Evolutionary conservation across 2,888 invertebrate genomes (phyloP).

Genomic region (Eilema griseolum): DNA sequence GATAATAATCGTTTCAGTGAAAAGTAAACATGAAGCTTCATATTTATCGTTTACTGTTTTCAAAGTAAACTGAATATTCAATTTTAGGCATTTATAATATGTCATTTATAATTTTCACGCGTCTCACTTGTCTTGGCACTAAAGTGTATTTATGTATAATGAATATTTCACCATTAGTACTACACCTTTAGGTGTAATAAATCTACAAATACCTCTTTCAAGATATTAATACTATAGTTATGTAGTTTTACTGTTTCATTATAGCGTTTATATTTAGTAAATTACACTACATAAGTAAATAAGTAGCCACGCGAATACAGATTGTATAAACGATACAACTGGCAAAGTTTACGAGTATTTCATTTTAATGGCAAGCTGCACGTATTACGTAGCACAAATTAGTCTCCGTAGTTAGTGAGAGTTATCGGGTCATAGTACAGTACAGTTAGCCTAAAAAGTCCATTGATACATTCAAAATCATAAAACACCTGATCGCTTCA

Average conservation of each 20-base stretch:
- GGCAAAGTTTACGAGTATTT: conserved; percentile 9
- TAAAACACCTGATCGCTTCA: background rate
- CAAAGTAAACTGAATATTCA: background rate
- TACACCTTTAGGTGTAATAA: background rate
- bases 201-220: background rate
- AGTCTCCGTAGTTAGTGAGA: background rate
- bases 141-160: too few relatives aligned
- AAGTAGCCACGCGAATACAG: conserved; percentile 6
- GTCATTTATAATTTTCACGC: too few relatives aligned
- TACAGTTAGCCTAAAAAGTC: background rate
- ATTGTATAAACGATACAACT: conserved; percentile 8
- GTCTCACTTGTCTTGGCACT: too few relatives aligned
- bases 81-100: background rate
- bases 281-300: background rate
- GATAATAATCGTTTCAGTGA: background rate
- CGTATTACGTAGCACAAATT: background rate
- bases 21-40: too few relatives aligned
- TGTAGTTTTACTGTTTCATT: background rate
- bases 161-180: background rate
- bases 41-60: too few relatives aligned
- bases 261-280: conserved; percentile 1
- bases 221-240: background rate
- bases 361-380: conserved; percentile 8
- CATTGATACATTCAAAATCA: background rate
- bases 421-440: background rate